Evolutionary conservation across 1,140 invertebrate species (phyloP), one percentile per base, ranked within the genome.

Genomic region (Triops cancriformis): DNA sequence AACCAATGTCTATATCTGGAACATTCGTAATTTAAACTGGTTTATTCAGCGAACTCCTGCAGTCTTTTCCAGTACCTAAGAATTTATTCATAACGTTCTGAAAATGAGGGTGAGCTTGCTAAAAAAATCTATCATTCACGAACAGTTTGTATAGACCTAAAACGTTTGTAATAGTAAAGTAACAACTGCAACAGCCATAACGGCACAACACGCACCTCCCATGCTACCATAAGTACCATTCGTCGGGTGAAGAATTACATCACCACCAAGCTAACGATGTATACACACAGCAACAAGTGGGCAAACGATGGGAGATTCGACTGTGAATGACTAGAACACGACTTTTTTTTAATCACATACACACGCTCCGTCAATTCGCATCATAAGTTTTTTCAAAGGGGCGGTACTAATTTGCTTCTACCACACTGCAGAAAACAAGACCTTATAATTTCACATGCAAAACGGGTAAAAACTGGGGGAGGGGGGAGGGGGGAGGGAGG

Each of bases 171-270:
- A 64, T 64, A 64, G 23, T 64, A 23, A 64, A 64, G 51, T 64
- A 64, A 64, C 51, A 23, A 64, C 51, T 64, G 51, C n/a, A 64
- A 64, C 51, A 64, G 51, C 51, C 51, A 64, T 64, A 64, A 64
- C 18, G 51, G 51, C 51, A 64, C 51, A 64, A 64, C 51, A 64
- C 23, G 23, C 31, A 37, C 7, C 51, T 64, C 23, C 51, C 51
- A n/a, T 64, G n/a, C 51, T 64, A 64, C 51, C 51, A 64, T 64
- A n/a, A 64, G 14, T 64, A 64, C 0, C 51, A 64, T 64, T 14
- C n/a, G 14, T 64, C 31, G 51, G 51, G n/a, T 64, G 45, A 64
- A 6, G 51, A 23, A 18, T 64, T 6, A 64, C 51, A 64, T 23
- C 51, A 64, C 51, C 51, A 64, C n/a, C 51, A 64, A 64, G 51